A percentile compares a stretch with the other conserved stretches of the same genome.
phyloP scores from a whole-genome alignment of 2,113 vertebrate genomes.

The Brienomyrus brachyistius region DNA sequence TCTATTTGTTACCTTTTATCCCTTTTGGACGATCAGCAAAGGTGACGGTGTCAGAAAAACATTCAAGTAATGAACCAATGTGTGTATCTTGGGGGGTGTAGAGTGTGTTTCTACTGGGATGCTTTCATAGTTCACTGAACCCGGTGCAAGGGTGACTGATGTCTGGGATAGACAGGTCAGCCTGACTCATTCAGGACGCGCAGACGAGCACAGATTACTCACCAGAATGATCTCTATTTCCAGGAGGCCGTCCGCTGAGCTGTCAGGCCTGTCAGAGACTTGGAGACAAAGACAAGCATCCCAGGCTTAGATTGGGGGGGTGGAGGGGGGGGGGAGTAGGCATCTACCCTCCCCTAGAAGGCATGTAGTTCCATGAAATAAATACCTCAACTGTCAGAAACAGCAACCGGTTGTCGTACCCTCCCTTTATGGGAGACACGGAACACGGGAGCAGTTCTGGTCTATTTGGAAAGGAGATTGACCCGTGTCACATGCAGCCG shows the following conservation, averaged over 20 bases:
- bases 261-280: slow-evolving; percentile 44
- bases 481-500: background rate
- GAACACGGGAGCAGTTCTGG: background rate
- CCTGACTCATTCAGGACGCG: slow-evolving; percentile 55
- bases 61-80: background rate
- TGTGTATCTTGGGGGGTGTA: background rate
- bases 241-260: slow-evolving; percentile 19
- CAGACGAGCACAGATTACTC: slow-evolving; percentile 56
- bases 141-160: slow-evolving; percentile 39
- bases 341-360: background rate
- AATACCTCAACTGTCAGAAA: background rate
- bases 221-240: slow-evolving; percentile 51
- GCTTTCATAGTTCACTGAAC: slow-evolving; percentile 40
- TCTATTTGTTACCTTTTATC: background rate
- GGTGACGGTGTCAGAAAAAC: background rate
- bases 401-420: background rate
- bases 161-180: slow-evolving; percentile 54
- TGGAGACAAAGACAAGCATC: background rate
- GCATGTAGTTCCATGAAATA: background rate
- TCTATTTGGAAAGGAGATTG: background rate
- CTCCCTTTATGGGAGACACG: background rate
- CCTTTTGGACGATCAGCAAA: background rate
- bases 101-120: slow-evolving; percentile 55
- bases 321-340: background rate
- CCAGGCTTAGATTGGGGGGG: background rate